Conservation (phyloP, 2,113 vertebrate species). For the Pycnonotus jocosus region DNA sequence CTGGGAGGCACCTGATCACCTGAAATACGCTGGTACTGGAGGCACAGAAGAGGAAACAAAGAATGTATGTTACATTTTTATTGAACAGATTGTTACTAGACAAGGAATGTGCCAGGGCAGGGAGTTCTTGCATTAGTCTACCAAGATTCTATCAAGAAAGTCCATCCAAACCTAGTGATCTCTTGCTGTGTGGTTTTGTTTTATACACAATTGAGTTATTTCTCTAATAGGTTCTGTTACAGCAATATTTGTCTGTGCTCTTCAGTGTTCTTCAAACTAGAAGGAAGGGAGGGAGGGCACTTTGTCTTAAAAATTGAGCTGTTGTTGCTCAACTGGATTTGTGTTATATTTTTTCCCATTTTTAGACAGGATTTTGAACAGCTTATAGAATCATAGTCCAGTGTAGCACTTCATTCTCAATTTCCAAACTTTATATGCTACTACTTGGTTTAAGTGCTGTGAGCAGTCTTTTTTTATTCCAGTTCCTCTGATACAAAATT, state of each 20-base stretch:
- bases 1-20: not conserved
- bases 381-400: not conserved
- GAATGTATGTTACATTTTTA: not conserved
- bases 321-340: not conserved
- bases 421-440: not conserved
- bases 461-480: not conserved
- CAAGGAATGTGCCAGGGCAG: not conserved
- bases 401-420: accelerated
- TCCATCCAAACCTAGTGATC: not conserved
- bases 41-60: not conserved
- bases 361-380: not conserved
- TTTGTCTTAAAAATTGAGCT: not conserved
- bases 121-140: not conserved
- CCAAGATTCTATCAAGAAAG: not conserved
- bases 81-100: not conserved
- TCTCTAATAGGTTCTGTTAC: not conserved
- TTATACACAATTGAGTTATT: not conserved
- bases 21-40: not conserved
- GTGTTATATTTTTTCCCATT: not conserved
- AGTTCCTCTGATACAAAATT: not conserved
- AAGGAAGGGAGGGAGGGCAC: not conserved
- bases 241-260: not conserved
- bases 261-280: not conserved
- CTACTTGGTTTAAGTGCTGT: not conserved
- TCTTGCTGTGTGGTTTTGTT: not conserved